Percentiles rank a stretch among this genome's conserved stretches.
Evolutionary conservation across 2,888 invertebrate species (phyloP).

Genomic region (Stratiomys singularior): DNA sequence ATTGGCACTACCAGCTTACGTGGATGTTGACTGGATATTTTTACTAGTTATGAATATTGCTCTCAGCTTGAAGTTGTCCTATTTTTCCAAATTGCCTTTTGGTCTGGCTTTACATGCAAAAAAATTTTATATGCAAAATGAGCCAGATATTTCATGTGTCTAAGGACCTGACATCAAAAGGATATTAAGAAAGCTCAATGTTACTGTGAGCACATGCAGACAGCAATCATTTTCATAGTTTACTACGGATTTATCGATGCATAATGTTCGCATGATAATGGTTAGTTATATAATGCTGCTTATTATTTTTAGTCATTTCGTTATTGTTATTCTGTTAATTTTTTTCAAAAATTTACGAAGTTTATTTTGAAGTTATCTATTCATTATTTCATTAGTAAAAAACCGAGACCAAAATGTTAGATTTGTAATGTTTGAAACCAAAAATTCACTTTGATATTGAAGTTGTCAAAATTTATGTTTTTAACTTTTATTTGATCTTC

Average conservation of each 20-base stretch:
- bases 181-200: not conserved
- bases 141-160: not conserved
- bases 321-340: not conserved
- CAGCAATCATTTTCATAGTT: not conserved
- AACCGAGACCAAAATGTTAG: not conserved
- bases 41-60: too few relatives aligned
- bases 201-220: not conserved
- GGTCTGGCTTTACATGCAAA: too few relatives aligned
- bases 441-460: not conserved
- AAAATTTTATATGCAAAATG: not conserved
- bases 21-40: too few relatives aligned
- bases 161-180: not conserved
- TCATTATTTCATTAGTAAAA: not conserved
- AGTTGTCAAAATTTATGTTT: not conserved
- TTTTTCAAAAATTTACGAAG: not conserved
- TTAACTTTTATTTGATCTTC: not conserved
- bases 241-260: not conserved
- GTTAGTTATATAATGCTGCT: not conserved
- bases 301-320: not conserved
- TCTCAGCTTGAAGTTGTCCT: too few relatives aligned
- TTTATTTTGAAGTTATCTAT: not conserved
- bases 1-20: too few relatives aligned
- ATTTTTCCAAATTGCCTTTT: too few relatives aligned
- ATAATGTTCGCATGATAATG: not conserved
- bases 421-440: not conserved